These are phyloP conservation scores for Cervus canadensis DNA, from an alignment of 2,113 vertebrate genomes.

Conservation along the genomic window DNA sequence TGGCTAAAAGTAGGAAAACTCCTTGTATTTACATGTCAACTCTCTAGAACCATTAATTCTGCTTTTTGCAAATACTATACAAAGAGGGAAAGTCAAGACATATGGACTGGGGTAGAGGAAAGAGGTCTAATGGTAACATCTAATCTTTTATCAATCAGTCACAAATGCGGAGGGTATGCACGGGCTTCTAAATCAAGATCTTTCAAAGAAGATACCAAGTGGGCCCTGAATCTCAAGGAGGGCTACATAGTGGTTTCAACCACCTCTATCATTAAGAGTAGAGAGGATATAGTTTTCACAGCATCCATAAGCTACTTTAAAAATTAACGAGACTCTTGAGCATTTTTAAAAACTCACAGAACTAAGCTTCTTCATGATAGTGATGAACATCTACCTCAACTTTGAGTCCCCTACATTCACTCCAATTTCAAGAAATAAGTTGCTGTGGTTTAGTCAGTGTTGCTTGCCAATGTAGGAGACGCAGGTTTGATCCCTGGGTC, in stretches of 20 bases:
- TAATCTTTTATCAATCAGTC: background rate
- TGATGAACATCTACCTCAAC: accelerated
- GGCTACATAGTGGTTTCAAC: background rate
- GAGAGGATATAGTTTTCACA: background rate
- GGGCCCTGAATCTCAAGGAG: background rate
- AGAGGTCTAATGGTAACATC: background rate
- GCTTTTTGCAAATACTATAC: background rate
- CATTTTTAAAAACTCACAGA: background rate
- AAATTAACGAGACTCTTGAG: background rate
- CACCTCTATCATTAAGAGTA: background rate
- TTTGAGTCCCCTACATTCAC: background rate
- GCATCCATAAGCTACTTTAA: background rate
- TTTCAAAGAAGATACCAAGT: background rate
- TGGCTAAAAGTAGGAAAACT: background rate
- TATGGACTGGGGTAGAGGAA: background rate
- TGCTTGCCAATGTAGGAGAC: accelerated
- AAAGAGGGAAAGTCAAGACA: background rate
- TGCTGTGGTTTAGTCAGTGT: background rate
- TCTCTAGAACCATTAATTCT: background rate
- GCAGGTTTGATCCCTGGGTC: background rate
- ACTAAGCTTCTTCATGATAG: background rate
- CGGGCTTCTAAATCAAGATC: background rate
- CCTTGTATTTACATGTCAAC: background rate
- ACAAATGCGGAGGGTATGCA: background rate
- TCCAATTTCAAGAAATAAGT: background rate